Evolutionary conservation across 2,888 invertebrate species (phyloP), one percentile per base, ranked within the genome.

Genomic region (Saturnia pavonia): DNA sequence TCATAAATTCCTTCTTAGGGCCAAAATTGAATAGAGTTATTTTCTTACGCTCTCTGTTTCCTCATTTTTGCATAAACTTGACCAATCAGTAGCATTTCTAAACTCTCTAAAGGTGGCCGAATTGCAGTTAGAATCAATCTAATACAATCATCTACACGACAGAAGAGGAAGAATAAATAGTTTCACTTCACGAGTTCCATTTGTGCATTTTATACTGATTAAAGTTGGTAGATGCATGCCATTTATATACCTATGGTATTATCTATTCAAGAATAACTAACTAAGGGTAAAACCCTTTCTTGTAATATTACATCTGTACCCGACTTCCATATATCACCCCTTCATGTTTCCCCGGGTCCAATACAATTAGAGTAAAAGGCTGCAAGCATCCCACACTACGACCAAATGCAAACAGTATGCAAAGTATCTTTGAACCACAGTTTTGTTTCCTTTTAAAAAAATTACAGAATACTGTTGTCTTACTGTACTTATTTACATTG

Each of bases 361-460:
- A 76, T 82, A 82, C 84, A 88, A 88, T 88, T 85, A 82, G 72
- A 80, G 85, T 86, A 88, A 89, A 85, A 88, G 80, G 86, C 72
- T 75, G 74, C 71, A 76, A 74, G 80, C 81, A 77, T 83, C 80
- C 81, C 75, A 74, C 78, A 74, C 75, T 70, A 71, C 72, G 68
- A 80, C 77, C 80, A 34, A 34, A 34, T 34, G 79, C 80, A 85
- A 85, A 89, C 85, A 88, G 84, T 87, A 89, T 89, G 90, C 81
- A 85, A 88, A 89, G 75, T 74, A 67, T 70, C 12, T 60, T 65
- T 34, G 1, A 14, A 34, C 34, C 63, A 65, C 34, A 65, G 65
- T 40, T 65, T 19, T 22, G n/a, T 45, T 43, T 60, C 12, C 6
- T 2, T 45, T 42, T 67, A 16, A 2, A 54, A 51, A 51, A 54